Evolutionary conservation across 2,797 vertebrate species (phyloP).

Genomic region (Enteromius argenteus): DNA sequence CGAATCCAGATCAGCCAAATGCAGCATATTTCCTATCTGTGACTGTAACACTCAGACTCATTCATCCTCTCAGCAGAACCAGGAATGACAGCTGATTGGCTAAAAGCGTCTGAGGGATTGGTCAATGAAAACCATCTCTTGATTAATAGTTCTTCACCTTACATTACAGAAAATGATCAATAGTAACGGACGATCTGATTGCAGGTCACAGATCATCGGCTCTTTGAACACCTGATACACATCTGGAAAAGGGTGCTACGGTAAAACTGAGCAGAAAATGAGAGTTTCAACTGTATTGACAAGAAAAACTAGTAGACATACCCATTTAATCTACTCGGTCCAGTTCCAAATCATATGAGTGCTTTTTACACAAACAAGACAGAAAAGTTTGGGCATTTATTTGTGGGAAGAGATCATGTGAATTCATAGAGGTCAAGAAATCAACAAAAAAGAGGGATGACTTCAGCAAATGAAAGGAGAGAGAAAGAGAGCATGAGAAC

Average conservation of each 20-base stretch:
- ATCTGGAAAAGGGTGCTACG: slow-evolving; percentile 69
- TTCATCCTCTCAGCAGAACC: slow-evolving; percentile 41
- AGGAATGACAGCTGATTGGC: slow-evolving; percentile 55
- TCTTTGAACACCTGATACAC: slow-evolving; percentile 66
- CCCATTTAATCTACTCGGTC: slow-evolving; percentile 86
- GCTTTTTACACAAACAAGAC: slow-evolving; percentile 86
- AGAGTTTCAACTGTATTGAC: slow-evolving; percentile 81
- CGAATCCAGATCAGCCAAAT: not conserved
- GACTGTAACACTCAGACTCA: slow-evolving; percentile 26
- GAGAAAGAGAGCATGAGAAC: slow-evolving; percentile 69
- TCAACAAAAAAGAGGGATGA: slow-evolving; percentile 72
- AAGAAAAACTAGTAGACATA: slow-evolving; percentile 84
- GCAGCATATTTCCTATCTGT: slow-evolving; percentile 21
- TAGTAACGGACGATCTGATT: slow-evolving; percentile 65
- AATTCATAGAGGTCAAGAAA: slow-evolving; percentile 67
- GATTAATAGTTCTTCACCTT: slow-evolving; percentile 48
- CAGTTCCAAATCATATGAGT: slow-evolving; percentile 85
- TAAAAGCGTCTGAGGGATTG: slow-evolving; percentile 44
- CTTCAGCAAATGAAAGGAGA: slow-evolving; percentile 68
- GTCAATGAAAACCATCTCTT: slow-evolving; percentile 15
- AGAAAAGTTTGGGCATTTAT: slow-evolving; percentile 85
- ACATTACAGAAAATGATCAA: slow-evolving; percentile 60
- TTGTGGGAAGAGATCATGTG: slow-evolving; percentile 76
- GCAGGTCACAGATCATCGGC: slow-evolving; percentile 70
- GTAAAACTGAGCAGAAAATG: slow-evolving; percentile 78